Conservation (phyloP, 2,797 vertebrate genomes). For the Euphonia xanthogaster region DNA sequence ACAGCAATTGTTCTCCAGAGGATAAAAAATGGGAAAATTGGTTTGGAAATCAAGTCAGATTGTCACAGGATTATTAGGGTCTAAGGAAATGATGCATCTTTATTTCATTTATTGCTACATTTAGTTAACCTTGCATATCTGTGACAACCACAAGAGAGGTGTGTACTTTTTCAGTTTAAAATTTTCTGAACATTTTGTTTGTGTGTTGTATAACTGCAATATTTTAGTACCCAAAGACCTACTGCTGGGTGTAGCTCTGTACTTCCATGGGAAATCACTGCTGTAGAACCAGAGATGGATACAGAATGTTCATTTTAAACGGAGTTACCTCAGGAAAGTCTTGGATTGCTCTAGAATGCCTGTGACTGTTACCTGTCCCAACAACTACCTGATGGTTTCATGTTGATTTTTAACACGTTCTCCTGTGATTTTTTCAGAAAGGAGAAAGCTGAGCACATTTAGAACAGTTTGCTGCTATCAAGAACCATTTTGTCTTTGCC, state of each 20-base stretch:
- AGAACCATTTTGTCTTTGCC: background rate
- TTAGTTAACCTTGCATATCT: background rate
- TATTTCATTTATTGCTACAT: background rate
- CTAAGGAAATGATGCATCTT: background rate
- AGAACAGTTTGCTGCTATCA: background rate
- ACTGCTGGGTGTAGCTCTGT: background rate
- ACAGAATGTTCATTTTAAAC: background rate
- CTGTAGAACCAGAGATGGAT: background rate
- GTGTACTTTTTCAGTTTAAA: background rate
- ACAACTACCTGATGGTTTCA: background rate
- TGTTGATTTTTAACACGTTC: fast-evolving
- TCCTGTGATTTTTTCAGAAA: background rate
- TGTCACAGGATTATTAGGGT: background rate
- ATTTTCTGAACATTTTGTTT: background rate
- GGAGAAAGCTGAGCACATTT: background rate
- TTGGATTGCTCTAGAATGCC: background rate
- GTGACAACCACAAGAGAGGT: background rate
- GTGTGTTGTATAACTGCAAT: background rate
- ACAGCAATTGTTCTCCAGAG: background rate
- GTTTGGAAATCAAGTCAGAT: background rate
- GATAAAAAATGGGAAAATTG: background rate
- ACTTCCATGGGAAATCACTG: background rate
- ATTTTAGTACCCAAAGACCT: background rate
- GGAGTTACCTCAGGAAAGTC: background rate
- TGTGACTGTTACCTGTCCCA: background rate